phyloP scores from a whole-genome alignment of 2,888 invertebrate species.

The Oligia strigilis region DNA sequence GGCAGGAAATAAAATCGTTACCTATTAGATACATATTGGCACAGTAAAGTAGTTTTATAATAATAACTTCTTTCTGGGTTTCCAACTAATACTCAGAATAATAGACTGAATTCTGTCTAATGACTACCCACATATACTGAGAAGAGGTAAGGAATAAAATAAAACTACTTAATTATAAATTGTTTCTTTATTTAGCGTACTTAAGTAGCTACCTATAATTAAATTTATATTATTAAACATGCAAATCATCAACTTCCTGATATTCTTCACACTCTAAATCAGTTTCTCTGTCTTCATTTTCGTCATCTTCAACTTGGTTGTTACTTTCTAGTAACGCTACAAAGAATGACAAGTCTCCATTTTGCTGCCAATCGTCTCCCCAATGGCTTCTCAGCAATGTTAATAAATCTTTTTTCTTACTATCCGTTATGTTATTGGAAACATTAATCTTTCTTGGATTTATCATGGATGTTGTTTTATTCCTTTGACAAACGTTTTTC shows the following conservation, averaged over 20 bases:
- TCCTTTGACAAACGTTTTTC: conserved; percentile 50
- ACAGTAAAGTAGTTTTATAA: conserved; percentile 15
- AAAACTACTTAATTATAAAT: conserved; percentile 21
- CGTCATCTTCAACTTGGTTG: conserved; percentile 24
- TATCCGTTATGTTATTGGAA: conserved; percentile 39
- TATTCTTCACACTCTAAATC: conserved; percentile 20
- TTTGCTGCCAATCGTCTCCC: conserved; percentile 46
- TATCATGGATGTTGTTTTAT: conserved; percentile 44
- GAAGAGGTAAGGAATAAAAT: conserved; percentile 23
- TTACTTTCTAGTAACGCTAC: conserved; percentile 19
- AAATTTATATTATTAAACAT: too few relatives aligned
- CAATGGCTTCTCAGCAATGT: conserved; percentile 46
- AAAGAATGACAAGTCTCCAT: conserved; percentile 32
- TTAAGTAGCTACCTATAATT: conserved; percentile 11
- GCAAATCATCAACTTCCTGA: too few relatives aligned
- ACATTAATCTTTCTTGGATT: conserved; percentile 40
- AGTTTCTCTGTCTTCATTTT: conserved; percentile 24
- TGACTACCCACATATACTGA: conserved; percentile 6
- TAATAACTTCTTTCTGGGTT: conserved; percentile 20
- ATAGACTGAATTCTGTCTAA: conserved; percentile 15
- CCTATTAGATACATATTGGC: background rate
- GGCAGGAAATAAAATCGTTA: conserved; percentile 13
- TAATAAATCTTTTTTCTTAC: conserved; percentile 41
- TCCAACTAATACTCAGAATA: conserved; percentile 20
- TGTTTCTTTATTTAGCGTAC: conserved; percentile 13